Percentiles rank a stretch among this genome's conserved stretches.
Conservation (phyloP, 2,113 vertebrate genomes). For the Equus quagga region DNA sequence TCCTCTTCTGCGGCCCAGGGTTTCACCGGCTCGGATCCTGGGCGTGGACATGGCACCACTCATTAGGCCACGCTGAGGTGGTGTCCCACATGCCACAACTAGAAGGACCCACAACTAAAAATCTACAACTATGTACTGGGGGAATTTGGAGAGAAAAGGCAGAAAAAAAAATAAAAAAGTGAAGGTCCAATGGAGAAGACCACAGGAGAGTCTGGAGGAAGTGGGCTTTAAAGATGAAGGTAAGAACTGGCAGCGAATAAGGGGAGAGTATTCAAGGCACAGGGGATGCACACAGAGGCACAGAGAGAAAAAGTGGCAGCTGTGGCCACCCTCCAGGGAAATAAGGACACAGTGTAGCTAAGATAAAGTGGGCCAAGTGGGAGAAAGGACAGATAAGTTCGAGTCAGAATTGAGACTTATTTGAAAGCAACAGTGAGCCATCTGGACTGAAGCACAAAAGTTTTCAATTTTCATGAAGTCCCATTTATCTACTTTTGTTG, state of each 20-base stretch:
- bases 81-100: too few species aligned
- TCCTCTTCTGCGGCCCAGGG: too few species aligned
- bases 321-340: too few species aligned
- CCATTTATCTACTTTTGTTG: not conserved
- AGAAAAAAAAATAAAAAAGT: too few species aligned
- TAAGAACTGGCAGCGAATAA: not conserved
- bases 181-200: not conserved
- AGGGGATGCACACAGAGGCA: rapidly evolving
- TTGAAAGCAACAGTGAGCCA: too few species aligned
- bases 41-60: too few species aligned
- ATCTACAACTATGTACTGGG: too few species aligned
- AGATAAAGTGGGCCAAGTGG: not conserved
- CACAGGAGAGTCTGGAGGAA: not conserved
- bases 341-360: not conserved
- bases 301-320: not conserved
- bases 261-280: not conserved
- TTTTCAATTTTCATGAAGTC: not conserved
- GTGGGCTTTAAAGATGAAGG: not conserved
- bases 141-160: too few species aligned
- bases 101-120: too few species aligned
- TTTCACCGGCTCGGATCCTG: too few species aligned
- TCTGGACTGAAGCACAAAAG: not conserved
- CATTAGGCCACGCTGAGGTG: too few species aligned
- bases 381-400: not conserved
- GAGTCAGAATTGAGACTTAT: too few species aligned